A percentile compares a stretch with the other conserved stretches of the same genome.
These are phyloP conservation scores for Entomyzon cyanotis DNA, from an alignment of 2,113 vertebrate genomes.

Conservation along the genomic window DNA sequence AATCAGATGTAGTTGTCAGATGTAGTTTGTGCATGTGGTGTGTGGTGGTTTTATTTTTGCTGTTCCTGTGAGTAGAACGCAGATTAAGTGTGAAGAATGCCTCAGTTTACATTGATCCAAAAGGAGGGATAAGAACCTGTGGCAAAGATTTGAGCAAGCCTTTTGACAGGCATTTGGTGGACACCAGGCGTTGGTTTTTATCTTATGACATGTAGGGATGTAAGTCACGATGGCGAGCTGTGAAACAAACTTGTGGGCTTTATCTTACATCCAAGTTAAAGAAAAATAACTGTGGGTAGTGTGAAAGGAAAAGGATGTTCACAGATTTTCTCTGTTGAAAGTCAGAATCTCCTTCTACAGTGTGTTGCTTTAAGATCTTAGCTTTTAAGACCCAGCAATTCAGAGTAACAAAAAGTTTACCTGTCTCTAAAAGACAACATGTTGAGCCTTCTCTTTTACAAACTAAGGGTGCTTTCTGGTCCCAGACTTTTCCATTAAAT, in stretches of 20 bases:
- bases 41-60: neutral
- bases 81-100: neutral
- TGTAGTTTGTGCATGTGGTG: neutral
- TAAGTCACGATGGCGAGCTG: neutral
- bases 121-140: neutral
- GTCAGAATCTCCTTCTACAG: neutral
- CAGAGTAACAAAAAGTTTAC: neutral
- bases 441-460: neutral
- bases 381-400: neutral
- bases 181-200: neutral
- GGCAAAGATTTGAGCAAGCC: neutral
- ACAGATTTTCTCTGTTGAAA: neutral
- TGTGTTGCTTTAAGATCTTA: neutral
- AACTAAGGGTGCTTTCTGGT: neutral
- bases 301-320: neutral
- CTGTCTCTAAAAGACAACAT: rapidly evolving
- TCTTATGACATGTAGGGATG: rapidly evolving
- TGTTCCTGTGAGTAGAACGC: neutral
- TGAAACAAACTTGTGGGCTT: neutral
- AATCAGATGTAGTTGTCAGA: rapidly evolving
- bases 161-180: neutral
- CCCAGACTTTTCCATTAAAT: neutral
- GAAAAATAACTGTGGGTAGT: neutral
- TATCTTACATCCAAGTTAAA: neutral
- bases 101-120: neutral